Percentiles rank a stretch among this genome's conserved stretches.
phyloP scores from a whole-genome alignment of 2,113 vertebrate genomes.

The Erpornis zantholeuca region DNA sequence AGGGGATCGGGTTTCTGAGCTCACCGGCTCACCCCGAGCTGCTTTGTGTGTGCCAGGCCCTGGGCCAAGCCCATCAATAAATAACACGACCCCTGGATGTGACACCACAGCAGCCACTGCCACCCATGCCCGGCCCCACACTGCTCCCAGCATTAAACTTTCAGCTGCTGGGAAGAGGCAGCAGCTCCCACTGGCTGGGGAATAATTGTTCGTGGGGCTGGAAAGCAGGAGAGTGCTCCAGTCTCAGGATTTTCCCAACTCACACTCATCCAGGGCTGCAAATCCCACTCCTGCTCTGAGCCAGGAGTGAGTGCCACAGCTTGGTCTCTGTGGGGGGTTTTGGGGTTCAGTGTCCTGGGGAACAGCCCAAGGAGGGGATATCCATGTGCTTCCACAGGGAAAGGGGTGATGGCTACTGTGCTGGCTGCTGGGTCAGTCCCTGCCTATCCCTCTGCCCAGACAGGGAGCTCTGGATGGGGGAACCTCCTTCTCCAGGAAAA shows the following conservation, averaged over 20 bases:
- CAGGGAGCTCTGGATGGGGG: not conserved
- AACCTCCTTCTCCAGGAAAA: not conserved
- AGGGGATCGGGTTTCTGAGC: constrained; percentile 8
- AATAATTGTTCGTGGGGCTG: not conserved
- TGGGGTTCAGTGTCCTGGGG: not conserved
- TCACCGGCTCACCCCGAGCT: not conserved
- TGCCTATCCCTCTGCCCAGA: not conserved
- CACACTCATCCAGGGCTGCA: not conserved
- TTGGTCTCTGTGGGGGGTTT: fast-evolving
- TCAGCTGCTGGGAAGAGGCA: not conserved
- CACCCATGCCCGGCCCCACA: not conserved
- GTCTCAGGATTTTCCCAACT: not conserved
- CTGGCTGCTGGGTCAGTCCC: not conserved
- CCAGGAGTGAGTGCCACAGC: fast-evolving
- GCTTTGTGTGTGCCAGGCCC: constrained; percentile 33
- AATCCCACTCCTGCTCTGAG: not conserved
- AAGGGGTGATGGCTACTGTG: not conserved
- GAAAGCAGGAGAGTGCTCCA: not conserved
- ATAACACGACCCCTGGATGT: not conserved
- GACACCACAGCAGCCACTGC: not conserved
- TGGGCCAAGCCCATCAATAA: constrained; percentile 49
- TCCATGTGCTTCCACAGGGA: not conserved
- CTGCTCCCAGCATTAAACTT: not conserved
- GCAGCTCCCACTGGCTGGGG: not conserved
- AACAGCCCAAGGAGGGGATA: not conserved